Base-by-base conservation (phyloP, 2,113 vertebrate genomes). In the Sclerurus mexicanus region DNA sequence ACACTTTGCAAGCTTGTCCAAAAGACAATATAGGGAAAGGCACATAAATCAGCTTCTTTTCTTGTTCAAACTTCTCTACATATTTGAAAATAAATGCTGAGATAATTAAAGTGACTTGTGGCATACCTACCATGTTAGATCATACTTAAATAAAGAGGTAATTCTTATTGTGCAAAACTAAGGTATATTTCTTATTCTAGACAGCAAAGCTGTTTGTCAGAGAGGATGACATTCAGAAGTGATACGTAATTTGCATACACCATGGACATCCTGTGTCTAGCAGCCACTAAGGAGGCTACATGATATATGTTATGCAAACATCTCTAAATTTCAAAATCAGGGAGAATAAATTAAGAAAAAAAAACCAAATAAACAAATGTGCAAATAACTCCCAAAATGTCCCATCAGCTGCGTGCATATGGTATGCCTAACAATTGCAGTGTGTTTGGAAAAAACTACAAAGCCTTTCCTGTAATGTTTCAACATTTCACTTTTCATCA, bases 331-430 rank as follows among this genome's bases (percentile, higher is more conserved):
- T 44, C 56, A 77, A 83, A 78, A 50, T 56, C 18, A 46, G 13
- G 15, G 15, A 83, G 30, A 46, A 63, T 27, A 71, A 49, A 73
- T 18, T 2, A 53, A 27, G 28, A n/a, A 18, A 13, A 9, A 59
- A 21, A 42, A 67, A 7, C 6, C 7, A 40, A 50, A 40, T 4
- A 9, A 71, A 30, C 0, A 15, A 27, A 15, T 4, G 28, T 55
- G 49, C 14, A 52, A 67, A 27, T 12, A 23, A 17, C 3, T 1
- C 12, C 4, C 2, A 18, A 37, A 37, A 37, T 5, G 0, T 1
- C 3, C 4, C 47, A 52, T 5, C 7, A 40, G 27, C 37, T 20
- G 8, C 30, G 10, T 56, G 18, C 33, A 50, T 72, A 66, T 11
- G 2, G 2, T 23, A n/a, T 39, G 21, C 25, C 25, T 47, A 46